phyloP scores from a whole-genome alignment of 2,888 invertebrate species.

The Callinectes sapidus region DNA sequence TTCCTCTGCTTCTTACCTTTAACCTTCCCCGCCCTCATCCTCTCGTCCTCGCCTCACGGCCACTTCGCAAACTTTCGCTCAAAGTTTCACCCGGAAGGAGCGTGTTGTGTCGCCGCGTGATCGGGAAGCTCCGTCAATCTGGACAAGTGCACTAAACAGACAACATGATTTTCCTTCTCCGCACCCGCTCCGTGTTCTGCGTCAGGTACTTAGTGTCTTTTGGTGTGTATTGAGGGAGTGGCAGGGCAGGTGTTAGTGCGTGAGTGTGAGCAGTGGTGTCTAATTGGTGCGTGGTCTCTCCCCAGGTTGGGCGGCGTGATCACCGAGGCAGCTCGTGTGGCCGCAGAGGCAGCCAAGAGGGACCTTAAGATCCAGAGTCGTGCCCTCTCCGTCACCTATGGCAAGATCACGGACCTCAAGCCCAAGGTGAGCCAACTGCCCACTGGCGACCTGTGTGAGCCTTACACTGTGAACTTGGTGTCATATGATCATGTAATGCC shows the following conservation, averaged over 20 bases:
- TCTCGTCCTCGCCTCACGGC: background rate
- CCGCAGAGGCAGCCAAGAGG: constrained; percentile 41
- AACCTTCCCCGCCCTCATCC: background rate
- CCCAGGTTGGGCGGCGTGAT: constrained; percentile 49
- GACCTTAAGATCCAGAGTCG: constrained; percentile 30
- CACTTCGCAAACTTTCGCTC: background rate
- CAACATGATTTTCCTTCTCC: constrained; percentile 16
- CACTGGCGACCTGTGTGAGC: background rate
- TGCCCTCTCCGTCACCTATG: constrained; percentile 41
- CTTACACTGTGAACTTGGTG: too few species aligned
- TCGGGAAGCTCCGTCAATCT: background rate
- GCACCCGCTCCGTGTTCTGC: constrained; percentile 18
- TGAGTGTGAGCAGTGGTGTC: background rate
- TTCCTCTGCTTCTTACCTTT: background rate
- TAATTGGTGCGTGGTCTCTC: background rate
- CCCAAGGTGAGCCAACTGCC: constrained; percentile 53
- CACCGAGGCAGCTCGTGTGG: constrained; percentile 43
- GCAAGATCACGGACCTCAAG: constrained; percentile 53
- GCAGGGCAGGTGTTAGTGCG: background rate
- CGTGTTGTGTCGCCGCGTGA: background rate
- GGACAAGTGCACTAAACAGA: background rate
- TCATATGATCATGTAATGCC: too few species aligned
- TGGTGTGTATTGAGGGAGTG: background rate
- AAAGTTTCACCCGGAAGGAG: background rate
- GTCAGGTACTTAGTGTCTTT: background rate